Base-by-base conservation (phyloP, 2,113 vertebrate genomes). In the Mesitornis unicolor region DNA sequence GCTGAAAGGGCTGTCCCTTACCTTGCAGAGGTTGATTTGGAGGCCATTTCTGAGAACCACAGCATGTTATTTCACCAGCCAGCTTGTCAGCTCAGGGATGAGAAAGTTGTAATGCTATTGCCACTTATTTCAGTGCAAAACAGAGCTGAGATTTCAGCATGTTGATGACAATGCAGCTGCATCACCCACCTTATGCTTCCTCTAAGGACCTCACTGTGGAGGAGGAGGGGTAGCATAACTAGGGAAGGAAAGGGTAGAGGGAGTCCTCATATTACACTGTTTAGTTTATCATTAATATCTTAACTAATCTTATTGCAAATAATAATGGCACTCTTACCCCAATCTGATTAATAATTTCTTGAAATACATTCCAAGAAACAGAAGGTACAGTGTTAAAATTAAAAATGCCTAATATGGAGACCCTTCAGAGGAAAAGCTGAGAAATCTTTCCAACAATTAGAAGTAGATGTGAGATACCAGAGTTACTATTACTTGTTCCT, bases 311-410 rank as follows among this genome's bases (percentile, higher is more conserved):
- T 59, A 19, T 16, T n/a, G 19, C n/a, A 67, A 57, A 85, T 33
- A 35, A 35, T 16, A 64, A 42, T 0, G 2, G 40, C 6, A 47
- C 0, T 53, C 45, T 38, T 2, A n/a, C 18, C 26, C 15, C 35
- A 69, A 5, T 10, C n/a, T 80, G 26, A 65, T 33, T 60, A 31
- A n/a, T n/a, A 50, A 40, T 71, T 75, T 31, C 28, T 33, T 57
- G n/a, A 84, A 91, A 84, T 36, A 13, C 0, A 5, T 48, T 77
- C 36, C 45, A 61, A 57, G 75, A 80, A 92, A 67, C 31, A 65
- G 25, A 60, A 67, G n/a, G 20, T n/a, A 42, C 1, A 6, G 11
- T 60, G 7, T 38, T 48, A 53, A 70, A 91, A 67, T 69, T 19
- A 96, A 80, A 69, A 84, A 50, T 43, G 25, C 16, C 42, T 81